Base-by-base conservation (phyloP, 2,113 vertebrate genomes). In the Falcunculus frontatus region DNA sequence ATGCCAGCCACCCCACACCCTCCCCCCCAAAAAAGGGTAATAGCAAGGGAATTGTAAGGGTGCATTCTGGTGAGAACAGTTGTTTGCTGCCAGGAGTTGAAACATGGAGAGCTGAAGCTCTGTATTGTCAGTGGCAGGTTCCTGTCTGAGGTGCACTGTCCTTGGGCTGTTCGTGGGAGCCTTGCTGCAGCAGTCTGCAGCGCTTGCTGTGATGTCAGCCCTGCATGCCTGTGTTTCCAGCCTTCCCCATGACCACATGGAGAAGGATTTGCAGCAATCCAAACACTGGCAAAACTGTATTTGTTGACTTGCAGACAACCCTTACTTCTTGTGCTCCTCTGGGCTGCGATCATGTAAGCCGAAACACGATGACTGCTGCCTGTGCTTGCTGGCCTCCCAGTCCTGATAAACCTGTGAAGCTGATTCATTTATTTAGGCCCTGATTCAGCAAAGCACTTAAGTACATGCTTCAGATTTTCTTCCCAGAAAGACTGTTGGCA, bases 231-330 rank as follows among this genome's bases (percentile, higher is more conserved):
- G 4, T 1, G 0, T 79, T 75, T 68, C 73, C 6, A 17, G 74
- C 81, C 90, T 81, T 95, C 39, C 67, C 41, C 0, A 4, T 77
- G 72, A 85, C 91, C 74, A 41, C 94, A 25, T 1, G 33, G 80
- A 89, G 62, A 64, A 67, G 81, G 72, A 85, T 91, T 73, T 94
- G 81, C 70, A 89, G 85, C 70, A 89, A 33, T 84, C 49, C 91
- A 79, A 87, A 90, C 81, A 35, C 3, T 73, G 94, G 69, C 67
- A 41, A 63, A 83, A 83, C 70, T n/a, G 50, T 72, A 50, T 90
- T 74, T 95, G 86, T 87, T 82, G 84, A 93, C 70, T 89, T 72
- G 94, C 65, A 84, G 80, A 92, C 93, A 94, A 95, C 75, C 62
- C 20, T 47, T 56, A 44, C 65, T 89, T 7, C 65, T 89, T 7